phyloP scores from a whole-genome alignment of 2,797 vertebrate genomes.

The Amblyraja radiata region DNA sequence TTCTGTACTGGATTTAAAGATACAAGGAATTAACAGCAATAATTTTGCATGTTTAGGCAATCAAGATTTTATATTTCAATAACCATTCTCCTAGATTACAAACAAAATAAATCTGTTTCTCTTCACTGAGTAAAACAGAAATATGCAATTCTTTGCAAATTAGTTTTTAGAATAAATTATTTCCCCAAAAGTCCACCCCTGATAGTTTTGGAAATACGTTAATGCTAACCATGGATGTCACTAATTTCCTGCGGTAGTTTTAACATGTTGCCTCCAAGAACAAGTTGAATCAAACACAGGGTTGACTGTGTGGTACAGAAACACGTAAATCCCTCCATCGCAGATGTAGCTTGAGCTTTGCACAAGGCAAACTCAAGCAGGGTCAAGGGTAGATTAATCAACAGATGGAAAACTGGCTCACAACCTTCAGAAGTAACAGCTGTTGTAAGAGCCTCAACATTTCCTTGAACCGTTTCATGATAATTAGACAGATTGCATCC shows the following conservation, averaged over 20 bases:
- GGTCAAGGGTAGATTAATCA: conserved; percentile 19
- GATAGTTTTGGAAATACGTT: background rate
- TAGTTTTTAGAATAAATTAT: background rate
- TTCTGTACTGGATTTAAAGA: background rate
- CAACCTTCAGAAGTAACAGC: background rate
- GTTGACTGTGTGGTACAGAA: background rate
- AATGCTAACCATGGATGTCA: background rate
- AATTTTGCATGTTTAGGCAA: background rate
- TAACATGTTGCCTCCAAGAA: background rate
- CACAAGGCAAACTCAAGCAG: conserved; percentile 13
- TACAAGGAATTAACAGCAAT: background rate
- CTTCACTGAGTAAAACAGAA: background rate
- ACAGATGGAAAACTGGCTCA: background rate
- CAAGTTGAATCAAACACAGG: background rate
- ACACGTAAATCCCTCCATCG: background rate
- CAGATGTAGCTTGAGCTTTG: conserved; percentile 17
- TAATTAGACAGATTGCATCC: background rate
- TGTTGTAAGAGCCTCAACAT: conserved; percentile 7
- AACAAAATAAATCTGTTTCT: background rate
- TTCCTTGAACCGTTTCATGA: background rate
- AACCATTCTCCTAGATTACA: background rate
- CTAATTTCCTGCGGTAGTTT: background rate
- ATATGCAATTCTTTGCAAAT: background rate
- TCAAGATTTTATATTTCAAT: background rate
- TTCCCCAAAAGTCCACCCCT: background rate